These are phyloP conservation scores for Kryptopterus vitreolus DNA, from an alignment of 2,797 vertebrate genomes.

Conservation along the genomic window DNA sequence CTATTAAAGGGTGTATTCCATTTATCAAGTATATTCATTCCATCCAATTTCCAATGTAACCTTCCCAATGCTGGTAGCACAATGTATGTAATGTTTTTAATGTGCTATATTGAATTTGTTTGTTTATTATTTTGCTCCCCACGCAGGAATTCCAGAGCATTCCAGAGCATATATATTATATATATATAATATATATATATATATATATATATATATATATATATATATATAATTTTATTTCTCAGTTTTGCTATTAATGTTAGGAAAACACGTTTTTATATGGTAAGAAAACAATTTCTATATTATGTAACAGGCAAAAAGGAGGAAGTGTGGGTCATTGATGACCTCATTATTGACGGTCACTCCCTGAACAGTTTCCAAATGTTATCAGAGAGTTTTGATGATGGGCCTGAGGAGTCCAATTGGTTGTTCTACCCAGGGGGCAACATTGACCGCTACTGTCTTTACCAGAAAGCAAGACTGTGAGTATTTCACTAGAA, in stretches of 20 bases:
- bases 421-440: constrained; percentile 98
- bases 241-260: background rate
- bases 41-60: too few relatives aligned
- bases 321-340: constrained; percentile 98
- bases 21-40: too few relatives aligned
- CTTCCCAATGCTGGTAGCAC: too few relatives aligned
- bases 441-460: constrained; percentile 94
- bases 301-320: constrained; percentile 82
- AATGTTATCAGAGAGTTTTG: constrained; percentile 89
- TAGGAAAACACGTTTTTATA: background rate
- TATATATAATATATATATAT: too few relatives aligned
- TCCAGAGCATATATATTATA: too few relatives aligned
- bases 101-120: background rate
- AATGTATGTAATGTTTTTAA: too few relatives aligned
- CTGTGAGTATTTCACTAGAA: constrained; percentile 77
- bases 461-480: constrained; percentile 90
- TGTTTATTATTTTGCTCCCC: constrained; percentile 10
- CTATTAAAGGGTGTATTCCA: too few relatives aligned
- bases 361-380: constrained; percentile 86
- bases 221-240: too few relatives aligned
- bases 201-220: too few relatives aligned
- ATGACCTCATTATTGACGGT: constrained; percentile 95
- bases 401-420: constrained; percentile 87
- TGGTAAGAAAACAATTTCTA: background rate
- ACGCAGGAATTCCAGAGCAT: constrained; percentile 87